These are phyloP conservation scores for Centruroides vittatus DNA, from an alignment of 1,140 invertebrate species.

Conservation along the genomic window DNA sequence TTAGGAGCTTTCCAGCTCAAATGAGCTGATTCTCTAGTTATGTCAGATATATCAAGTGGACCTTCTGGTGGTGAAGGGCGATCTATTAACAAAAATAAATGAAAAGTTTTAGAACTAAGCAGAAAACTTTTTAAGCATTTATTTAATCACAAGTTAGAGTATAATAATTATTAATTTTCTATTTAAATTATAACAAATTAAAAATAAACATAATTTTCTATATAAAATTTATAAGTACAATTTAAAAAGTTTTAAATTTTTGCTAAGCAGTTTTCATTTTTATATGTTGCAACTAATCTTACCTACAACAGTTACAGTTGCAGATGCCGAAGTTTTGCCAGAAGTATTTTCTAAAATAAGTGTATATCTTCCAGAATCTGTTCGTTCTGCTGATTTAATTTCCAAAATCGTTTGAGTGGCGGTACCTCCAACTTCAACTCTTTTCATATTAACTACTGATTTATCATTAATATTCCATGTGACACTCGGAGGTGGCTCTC, in stretches of 20 bases:
- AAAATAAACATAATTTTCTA: no score
- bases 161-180: no score
- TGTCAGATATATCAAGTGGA: slow-evolving; percentile 84
- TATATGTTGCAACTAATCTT: slow-evolving; percentile 7
- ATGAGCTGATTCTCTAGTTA: slow-evolving; percentile 87
- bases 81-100: slow-evolving; percentile 53
- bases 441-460: slow-evolving; percentile 41
- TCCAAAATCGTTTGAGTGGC: slow-evolving; percentile 67
- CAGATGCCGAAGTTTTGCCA: slow-evolving; percentile 61
- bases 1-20: slow-evolving; percentile 87
- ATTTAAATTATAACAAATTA: no score
- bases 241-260: no score
- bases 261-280: no score
- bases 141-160: no score
- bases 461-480: slow-evolving; percentile 83
- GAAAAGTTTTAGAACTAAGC: no score
- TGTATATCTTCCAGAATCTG: slow-evolving; percentile 70
- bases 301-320: slow-evolving; percentile 70
- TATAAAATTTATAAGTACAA: no score
- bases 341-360: slow-evolving; percentile 71
- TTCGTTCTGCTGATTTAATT: slow-evolving; percentile 64
- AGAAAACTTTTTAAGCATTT: no score
- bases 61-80: slow-evolving; percentile 68
- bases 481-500: slow-evolving; percentile 41
- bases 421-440: slow-evolving; percentile 53